phyloP scores from a whole-genome alignment of 2,797 vertebrate species.

The Sarcoramphus papa region DNA sequence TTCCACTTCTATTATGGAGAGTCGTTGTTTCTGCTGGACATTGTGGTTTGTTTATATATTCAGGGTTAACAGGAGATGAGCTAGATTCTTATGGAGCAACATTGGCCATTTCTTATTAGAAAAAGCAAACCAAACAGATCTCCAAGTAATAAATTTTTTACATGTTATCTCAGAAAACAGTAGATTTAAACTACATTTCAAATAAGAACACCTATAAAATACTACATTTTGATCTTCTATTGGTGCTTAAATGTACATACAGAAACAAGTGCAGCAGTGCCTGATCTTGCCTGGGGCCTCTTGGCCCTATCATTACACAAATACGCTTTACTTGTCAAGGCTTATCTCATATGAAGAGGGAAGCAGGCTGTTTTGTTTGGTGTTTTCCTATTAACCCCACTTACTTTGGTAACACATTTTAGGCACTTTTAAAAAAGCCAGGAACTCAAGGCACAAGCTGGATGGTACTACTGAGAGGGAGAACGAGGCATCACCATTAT shows the following conservation, averaged over 20 bases:
- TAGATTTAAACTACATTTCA: conserved; percentile 6
- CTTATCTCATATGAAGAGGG: not conserved
- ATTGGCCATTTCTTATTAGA: not conserved
- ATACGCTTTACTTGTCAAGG: not conserved
- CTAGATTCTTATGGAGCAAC: conserved; percentile 4
- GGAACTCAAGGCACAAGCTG: not conserved
- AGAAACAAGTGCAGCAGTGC: not conserved
- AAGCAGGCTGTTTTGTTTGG: not conserved
- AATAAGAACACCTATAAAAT: not conserved
- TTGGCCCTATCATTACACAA: not conserved
- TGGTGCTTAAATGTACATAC: not conserved
- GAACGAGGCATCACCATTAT: not conserved
- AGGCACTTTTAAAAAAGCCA: not conserved
- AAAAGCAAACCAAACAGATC: not conserved
- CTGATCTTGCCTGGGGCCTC: conserved; percentile 4
- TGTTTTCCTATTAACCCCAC: not conserved
- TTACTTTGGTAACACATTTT: not conserved
- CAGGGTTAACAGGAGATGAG: not conserved
- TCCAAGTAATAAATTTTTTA: not conserved
- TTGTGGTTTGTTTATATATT: not conserved
- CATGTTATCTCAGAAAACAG: not conserved
- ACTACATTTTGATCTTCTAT: not conserved
- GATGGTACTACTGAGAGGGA: not conserved
- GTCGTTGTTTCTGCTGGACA: not conserved
- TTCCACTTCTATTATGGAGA: not conserved